phyloP scores from a whole-genome alignment of 1,140 invertebrate genomes.

The Chrysopa pallens region DNA sequence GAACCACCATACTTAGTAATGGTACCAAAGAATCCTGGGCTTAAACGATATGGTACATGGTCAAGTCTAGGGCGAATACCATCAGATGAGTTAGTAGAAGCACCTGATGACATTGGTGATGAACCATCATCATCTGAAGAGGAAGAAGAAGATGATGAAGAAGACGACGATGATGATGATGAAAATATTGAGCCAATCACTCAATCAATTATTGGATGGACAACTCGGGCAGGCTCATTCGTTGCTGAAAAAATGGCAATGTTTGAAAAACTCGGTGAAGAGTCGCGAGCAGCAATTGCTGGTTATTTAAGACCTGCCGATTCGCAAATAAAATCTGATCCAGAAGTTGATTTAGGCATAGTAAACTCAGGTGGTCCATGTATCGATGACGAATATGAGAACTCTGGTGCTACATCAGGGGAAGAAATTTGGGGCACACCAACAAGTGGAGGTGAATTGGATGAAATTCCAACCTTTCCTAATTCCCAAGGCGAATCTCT shows the following conservation, averaged over 20 bases:
- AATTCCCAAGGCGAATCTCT: constrained; percentile 42
- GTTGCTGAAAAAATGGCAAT: constrained; percentile 67
- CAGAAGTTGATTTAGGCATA: constrained; percentile 11
- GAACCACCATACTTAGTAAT: constrained; percentile 33
- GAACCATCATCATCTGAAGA: constrained; percentile 8
- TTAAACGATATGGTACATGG: constrained; percentile 50
- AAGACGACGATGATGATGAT: constrained; percentile 22
- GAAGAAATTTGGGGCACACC: constrained; percentile 75
- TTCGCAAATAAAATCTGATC: constrained; percentile 13
- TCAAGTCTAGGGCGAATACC: constrained; percentile 51
- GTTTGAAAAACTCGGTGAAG: constrained; percentile 35
- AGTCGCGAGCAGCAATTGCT: constrained; percentile 27
- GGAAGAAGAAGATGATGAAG: constrained; percentile 28
- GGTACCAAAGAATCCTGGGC: constrained; percentile 23
- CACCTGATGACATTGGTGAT: constrained; percentile 14
- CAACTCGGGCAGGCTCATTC: constrained; percentile 53
- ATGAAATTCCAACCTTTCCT: constrained; percentile 40
- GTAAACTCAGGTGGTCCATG: neutral
- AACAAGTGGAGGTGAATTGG: constrained; percentile 60
- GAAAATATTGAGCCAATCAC: constrained; percentile 23
- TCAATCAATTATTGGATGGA: constrained; percentile 38
- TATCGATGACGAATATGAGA: constrained; percentile 38
- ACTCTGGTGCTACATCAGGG: constrained; percentile 57
- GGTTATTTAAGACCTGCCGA: constrained; percentile 17
- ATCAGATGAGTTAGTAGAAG: constrained; percentile 36